Percentiles rank a stretch among this genome's conserved stretches.
phyloP scores from a whole-genome alignment of 1,140 invertebrate genomes.

The Phthorimaea operculella region DNA sequence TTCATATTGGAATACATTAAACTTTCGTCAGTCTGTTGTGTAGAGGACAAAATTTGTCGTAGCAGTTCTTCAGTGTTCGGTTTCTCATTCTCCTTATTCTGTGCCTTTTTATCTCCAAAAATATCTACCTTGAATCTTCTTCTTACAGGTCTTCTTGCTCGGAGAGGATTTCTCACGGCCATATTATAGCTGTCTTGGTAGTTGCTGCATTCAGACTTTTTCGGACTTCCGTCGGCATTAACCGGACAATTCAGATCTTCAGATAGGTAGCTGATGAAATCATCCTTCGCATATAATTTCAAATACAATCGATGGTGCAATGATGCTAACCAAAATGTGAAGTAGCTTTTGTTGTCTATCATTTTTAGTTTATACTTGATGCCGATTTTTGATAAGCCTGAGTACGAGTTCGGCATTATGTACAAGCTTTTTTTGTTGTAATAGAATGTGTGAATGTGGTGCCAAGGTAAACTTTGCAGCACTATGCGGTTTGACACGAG shows the following conservation, averaged over 20 bases:
- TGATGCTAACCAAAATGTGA: conserved; percentile 78
- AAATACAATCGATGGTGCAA: conserved; percentile 81
- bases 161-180: conserved; percentile 57
- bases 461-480: conserved; percentile 70
- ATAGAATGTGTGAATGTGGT: conserved; percentile 78
- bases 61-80: conserved; percentile 64
- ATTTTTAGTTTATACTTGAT: conserved; percentile 80
- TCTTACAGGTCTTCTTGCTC: conserved; percentile 40
- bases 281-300: conserved; percentile 76
- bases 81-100: conserved; percentile 78
- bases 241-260: conserved; percentile 68
- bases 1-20: conserved; percentile 35
- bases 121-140: conserved; percentile 54
- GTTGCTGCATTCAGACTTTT: conserved; percentile 56
- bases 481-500: conserved; percentile 54
- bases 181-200: conserved; percentile 66
- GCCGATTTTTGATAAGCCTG: conserved; percentile 69
- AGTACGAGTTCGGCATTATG: conserved; percentile 70
- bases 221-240: conserved; percentile 31
- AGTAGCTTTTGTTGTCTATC: conserved; percentile 80
- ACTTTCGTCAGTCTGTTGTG: conserved; percentile 52
- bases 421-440: conserved; percentile 79
- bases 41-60: conserved; percentile 34
- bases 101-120: conserved; percentile 68
- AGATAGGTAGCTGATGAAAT: conserved; percentile 74